These are phyloP conservation scores for Andrena cerasifolii DNA, from an alignment of 1,140 invertebrate species.

Conservation along the genomic window DNA sequence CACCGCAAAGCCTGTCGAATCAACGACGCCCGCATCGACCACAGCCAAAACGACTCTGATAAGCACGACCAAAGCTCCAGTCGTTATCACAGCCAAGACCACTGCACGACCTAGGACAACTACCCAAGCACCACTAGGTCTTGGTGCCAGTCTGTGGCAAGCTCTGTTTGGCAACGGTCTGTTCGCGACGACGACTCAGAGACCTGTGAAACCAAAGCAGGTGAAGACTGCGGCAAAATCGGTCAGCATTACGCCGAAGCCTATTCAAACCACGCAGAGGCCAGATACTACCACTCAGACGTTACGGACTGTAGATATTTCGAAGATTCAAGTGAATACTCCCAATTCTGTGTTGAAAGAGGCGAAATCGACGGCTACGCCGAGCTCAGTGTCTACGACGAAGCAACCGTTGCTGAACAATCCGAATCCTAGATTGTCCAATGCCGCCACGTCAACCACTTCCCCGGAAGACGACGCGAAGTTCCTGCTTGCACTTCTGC, in stretches of 20 bases:
- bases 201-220: constrained; percentile 36
- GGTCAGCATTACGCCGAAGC: constrained; percentile 53
- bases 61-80: constrained; percentile 63
- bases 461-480: constrained; percentile 78
- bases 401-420: constrained; percentile 52
- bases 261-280: constrained; percentile 54
- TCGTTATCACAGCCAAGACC: constrained; percentile 65
- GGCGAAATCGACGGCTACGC: constrained; percentile 19
- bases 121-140: constrained; percentile 59
- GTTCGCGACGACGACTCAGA: constrained; percentile 61
- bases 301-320: constrained; percentile 41
- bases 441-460: constrained; percentile 61
- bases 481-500: constrained; percentile 72
- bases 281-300: constrained; percentile 33
- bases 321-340: constrained; percentile 46
- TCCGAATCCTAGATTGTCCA: constrained; percentile 48
- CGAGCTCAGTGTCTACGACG: constrained; percentile 30
- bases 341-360: constrained; percentile 7
- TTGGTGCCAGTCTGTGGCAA: constrained; percentile 74
- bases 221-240: constrained; percentile 26
- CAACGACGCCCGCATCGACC: not conserved
- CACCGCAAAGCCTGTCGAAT: constrained; percentile 1
- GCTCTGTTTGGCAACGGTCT: constrained; percentile 74
- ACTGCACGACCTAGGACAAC: constrained; percentile 63
- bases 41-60: constrained; percentile 65